phyloP scores from a whole-genome alignment of 2,888 invertebrate genomes.

The Ennomos fuscantarius region DNA sequence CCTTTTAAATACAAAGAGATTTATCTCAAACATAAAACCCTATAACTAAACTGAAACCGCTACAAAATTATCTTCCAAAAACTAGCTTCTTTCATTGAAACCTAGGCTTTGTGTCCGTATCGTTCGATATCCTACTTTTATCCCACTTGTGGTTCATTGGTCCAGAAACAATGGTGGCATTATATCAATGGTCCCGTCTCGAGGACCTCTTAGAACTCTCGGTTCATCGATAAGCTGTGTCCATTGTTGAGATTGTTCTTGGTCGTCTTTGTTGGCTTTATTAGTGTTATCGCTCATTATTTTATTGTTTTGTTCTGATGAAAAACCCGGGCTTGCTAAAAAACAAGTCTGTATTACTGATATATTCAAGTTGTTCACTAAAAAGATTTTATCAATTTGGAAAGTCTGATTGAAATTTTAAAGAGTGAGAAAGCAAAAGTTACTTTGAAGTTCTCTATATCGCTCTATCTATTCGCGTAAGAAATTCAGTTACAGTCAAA shows the following conservation, averaged over 20 bases:
- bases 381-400: slow-evolving; percentile 11
- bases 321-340: too few species aligned
- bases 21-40: too few species aligned
- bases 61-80: slow-evolving; percentile 12
- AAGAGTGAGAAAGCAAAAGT: slow-evolving; percentile 1
- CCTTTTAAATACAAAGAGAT: too few species aligned
- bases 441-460: slow-evolving; percentile 1
- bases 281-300: background rate
- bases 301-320: too few species aligned
- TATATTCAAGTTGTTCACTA: background rate
- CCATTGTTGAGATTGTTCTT: slow-evolving; percentile 7
- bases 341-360: too few species aligned
- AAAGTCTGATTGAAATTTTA: slow-evolving; percentile 18
- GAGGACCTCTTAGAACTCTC: slow-evolving; percentile 11
- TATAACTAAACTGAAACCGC: background rate
- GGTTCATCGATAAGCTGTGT: slow-evolving; percentile 8
- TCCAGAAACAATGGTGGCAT: slow-evolving; percentile 13
- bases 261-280: background rate
- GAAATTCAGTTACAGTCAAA: too few species aligned
- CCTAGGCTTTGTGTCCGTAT: slow-evolving; percentile 22
- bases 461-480: too few species aligned
- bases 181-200: slow-evolving; percentile 11
- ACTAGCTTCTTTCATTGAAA: slow-evolving; percentile 17
- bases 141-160: slow-evolving; percentile 8
- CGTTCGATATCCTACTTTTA: slow-evolving; percentile 4